A percentile compares a stretch with the other conserved stretches of the same genome.
phyloP scores from a whole-genome alignment of 2,113 vertebrate species.

The Corynorhinus townsendii region DNA sequence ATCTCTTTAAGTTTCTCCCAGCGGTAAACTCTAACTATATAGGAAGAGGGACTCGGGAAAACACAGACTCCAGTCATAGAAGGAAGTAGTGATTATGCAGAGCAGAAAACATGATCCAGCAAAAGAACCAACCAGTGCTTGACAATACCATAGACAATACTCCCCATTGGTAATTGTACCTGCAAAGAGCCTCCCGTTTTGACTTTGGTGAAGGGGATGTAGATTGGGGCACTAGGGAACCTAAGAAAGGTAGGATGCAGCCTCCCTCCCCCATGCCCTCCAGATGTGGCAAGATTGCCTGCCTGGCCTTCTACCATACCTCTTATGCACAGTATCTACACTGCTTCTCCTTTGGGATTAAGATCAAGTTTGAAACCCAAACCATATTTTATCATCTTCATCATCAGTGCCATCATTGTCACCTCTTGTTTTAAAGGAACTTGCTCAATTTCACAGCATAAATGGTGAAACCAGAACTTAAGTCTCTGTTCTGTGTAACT shows the following conservation, averaged over 20 bases:
- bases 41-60: not conserved
- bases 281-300: not conserved
- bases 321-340: not conserved
- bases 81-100: not conserved
- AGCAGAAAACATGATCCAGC: not conserved
- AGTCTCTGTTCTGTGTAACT: not conserved
- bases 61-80: not conserved
- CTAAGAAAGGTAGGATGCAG: not conserved
- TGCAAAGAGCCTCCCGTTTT: not conserved
- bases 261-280: fast-evolving
- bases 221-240: not conserved
- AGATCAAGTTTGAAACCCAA: not conserved
- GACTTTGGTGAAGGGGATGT: not conserved
- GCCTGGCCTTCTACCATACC: not conserved
- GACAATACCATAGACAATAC: not conserved
- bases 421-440: not conserved
- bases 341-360: not conserved
- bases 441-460: not conserved
- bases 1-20: not conserved
- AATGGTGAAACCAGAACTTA: too few relatives aligned
- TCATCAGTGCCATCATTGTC: not conserved
- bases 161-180: not conserved
- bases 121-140: not conserved
- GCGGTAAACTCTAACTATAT: not conserved
- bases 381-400: not conserved